Conservation (phyloP, 2,888 invertebrate genomes). For the Drosophila prostipennis region DNA sequence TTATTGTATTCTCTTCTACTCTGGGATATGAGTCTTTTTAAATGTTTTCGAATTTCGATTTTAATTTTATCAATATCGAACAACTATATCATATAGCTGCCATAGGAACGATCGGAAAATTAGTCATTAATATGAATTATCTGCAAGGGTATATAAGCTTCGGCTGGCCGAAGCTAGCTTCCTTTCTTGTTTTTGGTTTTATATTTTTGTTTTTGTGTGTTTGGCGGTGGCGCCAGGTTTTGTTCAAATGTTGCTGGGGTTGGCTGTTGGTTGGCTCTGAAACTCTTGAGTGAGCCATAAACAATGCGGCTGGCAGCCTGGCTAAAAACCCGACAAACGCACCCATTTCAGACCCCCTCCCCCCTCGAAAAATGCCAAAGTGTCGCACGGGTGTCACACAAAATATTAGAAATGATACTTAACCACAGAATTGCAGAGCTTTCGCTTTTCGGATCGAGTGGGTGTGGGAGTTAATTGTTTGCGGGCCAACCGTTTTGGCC, state of each 20-base stretch:
- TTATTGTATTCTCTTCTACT: no score
- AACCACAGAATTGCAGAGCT: constrained; percentile 78
- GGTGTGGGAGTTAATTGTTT: constrained; percentile 62
- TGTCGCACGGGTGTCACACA: constrained; percentile 79
- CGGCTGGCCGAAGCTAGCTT: no score
- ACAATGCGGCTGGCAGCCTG: constrained; percentile 54
- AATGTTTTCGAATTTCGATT: no score
- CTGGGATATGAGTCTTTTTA: no score
- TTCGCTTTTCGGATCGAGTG: constrained; percentile 38
- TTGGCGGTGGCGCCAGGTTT: constrained; percentile 49
- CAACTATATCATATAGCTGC: no score
- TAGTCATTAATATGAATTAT: no score
- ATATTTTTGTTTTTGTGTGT: constrained; percentile 22
- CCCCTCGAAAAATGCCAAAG: constrained; percentile 68
- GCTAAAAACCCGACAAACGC: constrained; percentile 23
- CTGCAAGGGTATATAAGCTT: no score
- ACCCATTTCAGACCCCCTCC: constrained; percentile 1
- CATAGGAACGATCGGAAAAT: no score
- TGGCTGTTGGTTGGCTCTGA: constrained; percentile 25
- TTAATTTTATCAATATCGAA: no score
- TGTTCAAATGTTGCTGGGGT: constrained; percentile 52
- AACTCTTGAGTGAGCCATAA: constrained; percentile 79
- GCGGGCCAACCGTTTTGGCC: constrained; percentile 27
- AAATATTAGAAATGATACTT: constrained; percentile 81
- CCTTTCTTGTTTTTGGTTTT: neutral